Conservation (phyloP, 2,888 invertebrate species). For the Lithophane semibrunnea region DNA sequence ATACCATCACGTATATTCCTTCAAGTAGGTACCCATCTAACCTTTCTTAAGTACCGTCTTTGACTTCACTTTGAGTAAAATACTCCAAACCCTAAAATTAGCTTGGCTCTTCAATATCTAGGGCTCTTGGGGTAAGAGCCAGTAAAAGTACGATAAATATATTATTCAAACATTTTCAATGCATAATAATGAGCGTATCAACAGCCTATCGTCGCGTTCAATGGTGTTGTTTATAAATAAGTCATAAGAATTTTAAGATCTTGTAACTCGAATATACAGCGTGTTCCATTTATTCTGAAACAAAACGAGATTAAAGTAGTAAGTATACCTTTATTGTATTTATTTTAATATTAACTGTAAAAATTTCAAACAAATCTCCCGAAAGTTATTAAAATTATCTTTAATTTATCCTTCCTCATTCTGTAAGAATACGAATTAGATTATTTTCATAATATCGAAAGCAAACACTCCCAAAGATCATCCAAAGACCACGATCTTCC, state of each 20-base stretch:
- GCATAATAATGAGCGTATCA: conserved; percentile 61
- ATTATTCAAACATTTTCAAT: conserved; percentile 64
- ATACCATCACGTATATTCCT: conserved; percentile 9
- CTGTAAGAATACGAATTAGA: background rate
- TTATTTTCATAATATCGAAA: background rate
- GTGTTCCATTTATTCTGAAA: background rate
- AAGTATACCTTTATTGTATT: background rate
- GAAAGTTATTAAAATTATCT: background rate
- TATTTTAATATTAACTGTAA: background rate
- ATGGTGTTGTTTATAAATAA: conserved; percentile 53
- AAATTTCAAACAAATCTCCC: background rate
- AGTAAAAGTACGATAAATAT: conserved; percentile 58
- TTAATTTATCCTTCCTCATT: background rate
- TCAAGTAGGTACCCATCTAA: conserved; percentile 20
- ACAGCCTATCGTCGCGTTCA: conserved; percentile 52
- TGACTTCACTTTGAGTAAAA: conserved; percentile 45
- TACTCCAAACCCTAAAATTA: conserved; percentile 45
- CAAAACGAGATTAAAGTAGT: too few species aligned
- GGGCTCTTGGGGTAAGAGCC: conserved; percentile 46
- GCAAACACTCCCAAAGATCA: background rate
- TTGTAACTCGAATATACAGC: conserved; percentile 23
- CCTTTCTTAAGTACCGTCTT: conserved; percentile 19
- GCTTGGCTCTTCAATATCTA: conserved; percentile 52
- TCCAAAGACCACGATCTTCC: background rate
- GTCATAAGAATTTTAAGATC: conserved; percentile 23